A percentile compares a stretch with the other conserved stretches of the same genome.
These are phyloP conservation scores for Adela reaumurella DNA, from an alignment of 2,888 invertebrate genomes.

Conservation along the genomic window DNA sequence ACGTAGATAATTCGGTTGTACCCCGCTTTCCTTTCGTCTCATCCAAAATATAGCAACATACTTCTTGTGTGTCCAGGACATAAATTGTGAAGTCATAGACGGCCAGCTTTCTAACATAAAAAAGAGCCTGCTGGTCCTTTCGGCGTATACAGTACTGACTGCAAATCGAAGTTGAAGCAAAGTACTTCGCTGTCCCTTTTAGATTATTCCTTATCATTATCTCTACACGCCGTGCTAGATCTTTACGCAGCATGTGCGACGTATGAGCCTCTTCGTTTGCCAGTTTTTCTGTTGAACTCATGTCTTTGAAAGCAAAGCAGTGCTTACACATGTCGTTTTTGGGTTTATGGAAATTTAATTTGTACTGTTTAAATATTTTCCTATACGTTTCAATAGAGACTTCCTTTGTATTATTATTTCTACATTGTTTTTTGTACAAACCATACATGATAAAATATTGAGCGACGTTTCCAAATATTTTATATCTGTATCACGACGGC, in stretches of 20 bases:
- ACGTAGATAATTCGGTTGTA: constrained; percentile 18
- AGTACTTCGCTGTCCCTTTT: constrained; percentile 12
- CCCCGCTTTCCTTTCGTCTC: constrained; percentile 20
- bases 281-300: not conserved
- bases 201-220: constrained; percentile 16
- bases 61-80: constrained; percentile 18
- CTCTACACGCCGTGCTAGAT: constrained; percentile 6
- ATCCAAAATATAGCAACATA: constrained; percentile 18
- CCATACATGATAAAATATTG: too few relatives aligned
- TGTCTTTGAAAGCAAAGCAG: not conserved
- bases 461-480: constrained; percentile 11
- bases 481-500: constrained; percentile 4
- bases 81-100: constrained; percentile 21
- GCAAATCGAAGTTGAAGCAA: constrained; percentile 18
- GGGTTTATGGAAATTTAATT: constrained; percentile 1
- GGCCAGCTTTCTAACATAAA: constrained; percentile 19
- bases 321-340: constrained; percentile 1
- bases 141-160: constrained; percentile 17
- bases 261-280: too few relatives aligned
- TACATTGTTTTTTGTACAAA: constrained; percentile 13
- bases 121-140: constrained; percentile 18
- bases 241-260: too few relatives aligned
- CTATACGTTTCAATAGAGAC: constrained; percentile 13
- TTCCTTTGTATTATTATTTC: constrained; percentile 5
- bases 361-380: too few relatives aligned